These are phyloP conservation scores for Scophthalmus maximus DNA, from an alignment of 2,113 vertebrate species.

Conservation along the genomic window DNA sequence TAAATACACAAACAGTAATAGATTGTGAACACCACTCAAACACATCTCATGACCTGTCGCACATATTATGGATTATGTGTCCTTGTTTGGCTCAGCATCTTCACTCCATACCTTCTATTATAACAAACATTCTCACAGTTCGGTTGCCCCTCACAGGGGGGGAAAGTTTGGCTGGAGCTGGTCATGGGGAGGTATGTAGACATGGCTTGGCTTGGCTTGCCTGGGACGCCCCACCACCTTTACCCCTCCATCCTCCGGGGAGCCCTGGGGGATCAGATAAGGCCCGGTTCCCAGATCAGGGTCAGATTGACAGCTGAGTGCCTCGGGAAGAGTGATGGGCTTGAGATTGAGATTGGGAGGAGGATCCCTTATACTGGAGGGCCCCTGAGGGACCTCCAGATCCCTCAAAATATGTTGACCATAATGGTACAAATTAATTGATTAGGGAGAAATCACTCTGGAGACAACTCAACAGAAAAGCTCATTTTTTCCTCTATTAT, in stretches of 20 bases:
- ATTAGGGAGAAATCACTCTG: constrained; percentile 35
- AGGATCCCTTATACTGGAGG: constrained; percentile 45
- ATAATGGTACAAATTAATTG: constrained; percentile 45
- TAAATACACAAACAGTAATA: no score
- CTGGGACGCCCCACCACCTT: constrained; percentile 65
- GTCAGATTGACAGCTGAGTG: constrained; percentile 80
- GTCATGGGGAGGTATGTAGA: constrained; percentile 53
- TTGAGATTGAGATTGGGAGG: constrained; percentile 72
- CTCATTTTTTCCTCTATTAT: neutral
- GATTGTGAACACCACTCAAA: neutral
- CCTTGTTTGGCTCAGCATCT: neutral
- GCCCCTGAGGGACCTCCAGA: constrained; percentile 51
- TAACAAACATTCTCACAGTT: constrained; percentile 23
- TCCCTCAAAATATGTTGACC: constrained; percentile 48
- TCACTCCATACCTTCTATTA: neutral
- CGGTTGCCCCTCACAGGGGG: neutral
- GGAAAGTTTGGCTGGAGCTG: constrained; percentile 42
- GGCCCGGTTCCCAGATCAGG: constrained; percentile 78
- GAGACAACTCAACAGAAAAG: constrained; percentile 31
- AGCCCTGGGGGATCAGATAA: constrained; percentile 82
- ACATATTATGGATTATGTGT: neutral
- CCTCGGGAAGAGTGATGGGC: constrained; percentile 81
- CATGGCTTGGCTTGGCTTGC: constrained; percentile 77
- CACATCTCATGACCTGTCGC: neutral
- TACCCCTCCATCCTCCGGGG: constrained; percentile 65